Conservation (phyloP, 1,140 invertebrate genomes). For the Metopolophium dirhodum region DNA sequence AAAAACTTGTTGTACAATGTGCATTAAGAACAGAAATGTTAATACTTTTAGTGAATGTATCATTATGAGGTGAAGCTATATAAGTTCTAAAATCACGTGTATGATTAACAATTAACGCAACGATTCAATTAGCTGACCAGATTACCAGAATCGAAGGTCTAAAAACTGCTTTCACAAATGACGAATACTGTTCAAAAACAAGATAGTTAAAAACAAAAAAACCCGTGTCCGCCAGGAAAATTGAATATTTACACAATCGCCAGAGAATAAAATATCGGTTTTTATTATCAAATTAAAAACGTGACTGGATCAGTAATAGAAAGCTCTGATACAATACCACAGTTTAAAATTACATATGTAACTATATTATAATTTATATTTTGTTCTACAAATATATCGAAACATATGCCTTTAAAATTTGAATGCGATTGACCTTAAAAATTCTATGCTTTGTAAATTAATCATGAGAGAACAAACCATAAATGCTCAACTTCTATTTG, state of each 20-base stretch:
- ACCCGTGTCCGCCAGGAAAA: background rate
- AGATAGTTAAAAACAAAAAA: background rate
- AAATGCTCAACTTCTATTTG: background rate
- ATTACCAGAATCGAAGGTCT: background rate
- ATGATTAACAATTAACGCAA: background rate
- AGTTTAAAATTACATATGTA: background rate
- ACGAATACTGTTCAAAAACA: background rate
- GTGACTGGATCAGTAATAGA: background rate
- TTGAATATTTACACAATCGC: background rate
- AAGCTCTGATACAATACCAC: background rate
- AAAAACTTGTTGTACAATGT: background rate
- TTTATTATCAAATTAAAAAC: slow-evolving; percentile 18
- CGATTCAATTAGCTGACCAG: background rate
- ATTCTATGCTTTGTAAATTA: background rate
- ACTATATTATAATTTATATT: background rate
- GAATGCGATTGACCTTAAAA: background rate
- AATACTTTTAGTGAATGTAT: background rate
- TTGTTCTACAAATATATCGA: background rate
- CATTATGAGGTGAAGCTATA: background rate
- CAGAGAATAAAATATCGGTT: background rate
- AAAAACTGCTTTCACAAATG: slow-evolving; percentile 16
- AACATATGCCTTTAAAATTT: background rate
- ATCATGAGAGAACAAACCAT: background rate
- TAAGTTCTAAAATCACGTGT: background rate
- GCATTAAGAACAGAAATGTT: background rate